Evolutionary conservation across 2,888 invertebrate species (phyloP).

Genomic region (Cremastinae sp.): DNA sequence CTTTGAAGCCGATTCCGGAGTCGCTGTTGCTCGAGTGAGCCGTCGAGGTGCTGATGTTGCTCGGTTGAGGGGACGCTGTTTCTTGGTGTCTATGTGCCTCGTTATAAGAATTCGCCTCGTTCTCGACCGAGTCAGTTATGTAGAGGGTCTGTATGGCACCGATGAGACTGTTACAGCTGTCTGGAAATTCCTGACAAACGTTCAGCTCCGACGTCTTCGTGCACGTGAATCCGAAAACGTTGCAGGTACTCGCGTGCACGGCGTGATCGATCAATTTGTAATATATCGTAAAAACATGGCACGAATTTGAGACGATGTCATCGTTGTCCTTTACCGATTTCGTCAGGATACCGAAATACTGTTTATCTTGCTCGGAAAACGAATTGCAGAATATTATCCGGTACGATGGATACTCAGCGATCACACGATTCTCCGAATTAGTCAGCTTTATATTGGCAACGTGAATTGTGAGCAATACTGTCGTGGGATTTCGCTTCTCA

Average conservation of each 20-base stretch:
- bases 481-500: conserved; percentile 92
- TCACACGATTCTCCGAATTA: conserved; percentile 88
- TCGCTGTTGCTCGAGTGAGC: conserved; percentile 96
- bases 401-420: conserved; percentile 93
- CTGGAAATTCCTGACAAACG: conserved; percentile 93
- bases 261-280: conserved; percentile 91
- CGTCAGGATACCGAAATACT: conserved; percentile 96
- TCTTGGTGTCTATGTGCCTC: conserved; percentile 62
- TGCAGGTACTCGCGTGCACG: conserved; percentile 89
- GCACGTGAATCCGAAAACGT: conserved; percentile 92
- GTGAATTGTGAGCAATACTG: conserved; percentile 92
- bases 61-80: conserved; percentile 88
- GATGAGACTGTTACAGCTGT: conserved; percentile 86
- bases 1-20: conserved; percentile 96
- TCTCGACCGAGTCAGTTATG: conserved; percentile 75
- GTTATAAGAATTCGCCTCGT: conserved; percentile 65
- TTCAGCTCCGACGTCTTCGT: conserved; percentile 89
- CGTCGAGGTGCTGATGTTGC: conserved; percentile 89
- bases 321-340: conserved; percentile 84
- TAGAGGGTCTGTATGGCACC: conserved; percentile 83
- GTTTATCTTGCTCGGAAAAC: conserved; percentile 93
- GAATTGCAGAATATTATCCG: conserved; percentile 94
- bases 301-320: conserved; percentile 89
- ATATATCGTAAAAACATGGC: conserved; percentile 97
- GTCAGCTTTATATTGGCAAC: conserved; percentile 90